Conservation (phyloP, 1,140 invertebrate genomes). For the Asobara japonica region DNA sequence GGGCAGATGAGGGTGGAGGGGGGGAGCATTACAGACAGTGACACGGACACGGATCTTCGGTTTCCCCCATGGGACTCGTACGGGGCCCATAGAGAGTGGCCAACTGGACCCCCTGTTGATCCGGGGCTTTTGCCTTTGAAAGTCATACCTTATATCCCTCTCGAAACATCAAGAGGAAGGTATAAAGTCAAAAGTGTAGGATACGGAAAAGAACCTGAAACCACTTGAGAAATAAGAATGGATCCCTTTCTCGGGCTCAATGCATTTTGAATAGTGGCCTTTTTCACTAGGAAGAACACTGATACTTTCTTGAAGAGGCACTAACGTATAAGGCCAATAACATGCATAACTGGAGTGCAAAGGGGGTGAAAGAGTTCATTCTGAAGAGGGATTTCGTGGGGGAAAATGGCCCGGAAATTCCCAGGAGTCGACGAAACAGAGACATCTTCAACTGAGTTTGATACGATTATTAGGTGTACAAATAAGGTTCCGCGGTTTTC, state of each 20-base stretch:
- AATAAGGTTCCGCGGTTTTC: no score
- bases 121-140: constrained; percentile 29
- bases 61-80: constrained; percentile 23
- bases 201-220: constrained; percentile 30
- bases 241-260: not conserved
- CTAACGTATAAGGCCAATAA: not conserved
- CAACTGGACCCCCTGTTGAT: constrained; percentile 31
- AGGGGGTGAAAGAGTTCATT: not conserved
- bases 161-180: constrained; percentile 5
- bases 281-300: not conserved
- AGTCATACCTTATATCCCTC: constrained; percentile 27
- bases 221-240: constrained; percentile 26
- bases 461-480: no score
- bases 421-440: no score
- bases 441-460: no score
- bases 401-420: no score
- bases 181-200: constrained; percentile 23
- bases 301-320: not conserved
- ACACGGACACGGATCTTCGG: constrained; percentile 13
- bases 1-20: not conserved
- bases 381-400: no score
- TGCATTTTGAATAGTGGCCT: not conserved
- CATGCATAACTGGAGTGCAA: not conserved
- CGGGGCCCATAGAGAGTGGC: not conserved
- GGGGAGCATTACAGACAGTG: constrained; percentile 8